These are phyloP conservation scores for Origma solitaria DNA, from an alignment of 2,113 vertebrate species.

Conservation along the genomic window DNA sequence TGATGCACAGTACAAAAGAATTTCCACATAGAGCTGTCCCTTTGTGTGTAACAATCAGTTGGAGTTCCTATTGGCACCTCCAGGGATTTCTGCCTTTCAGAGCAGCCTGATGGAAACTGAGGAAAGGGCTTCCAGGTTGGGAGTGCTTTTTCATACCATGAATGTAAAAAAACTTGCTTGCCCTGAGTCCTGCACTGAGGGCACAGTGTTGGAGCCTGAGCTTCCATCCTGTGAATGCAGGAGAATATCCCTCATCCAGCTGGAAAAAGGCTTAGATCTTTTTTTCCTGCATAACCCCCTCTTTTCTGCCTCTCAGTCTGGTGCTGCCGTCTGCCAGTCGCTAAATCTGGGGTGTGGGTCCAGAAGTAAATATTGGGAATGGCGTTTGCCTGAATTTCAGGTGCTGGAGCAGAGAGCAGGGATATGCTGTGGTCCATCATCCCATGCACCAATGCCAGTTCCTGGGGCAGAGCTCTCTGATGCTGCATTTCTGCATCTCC, in stretches of 20 bases:
- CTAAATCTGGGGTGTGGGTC: neutral
- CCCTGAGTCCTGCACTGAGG: neutral
- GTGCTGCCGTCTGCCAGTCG: neutral
- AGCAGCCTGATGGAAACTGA: neutral
- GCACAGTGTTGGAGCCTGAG: neutral
- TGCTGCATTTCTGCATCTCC: neutral
- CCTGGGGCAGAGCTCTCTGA: neutral
- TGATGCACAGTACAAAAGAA: conserved; percentile 61
- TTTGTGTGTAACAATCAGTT: neutral
- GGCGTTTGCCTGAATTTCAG: neutral
- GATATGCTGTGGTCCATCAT: accelerated
- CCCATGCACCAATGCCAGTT: accelerated
- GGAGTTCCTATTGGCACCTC: neutral
- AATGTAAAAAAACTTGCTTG: neutral
- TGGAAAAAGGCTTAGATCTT: neutral
- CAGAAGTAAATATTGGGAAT: neutral
- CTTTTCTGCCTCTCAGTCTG: neutral
- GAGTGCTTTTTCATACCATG: neutral
- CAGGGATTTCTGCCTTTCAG: neutral
- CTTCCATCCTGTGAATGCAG: neutral
- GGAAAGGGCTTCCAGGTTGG: neutral
- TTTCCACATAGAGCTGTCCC: neutral
- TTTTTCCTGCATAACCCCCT: neutral
- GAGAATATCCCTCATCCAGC: neutral
- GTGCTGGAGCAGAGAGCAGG: neutral